These are phyloP conservation scores for Nemoura dubitans DNA, from an alignment of 2,888 invertebrate genomes.

Conservation along the genomic window DNA sequence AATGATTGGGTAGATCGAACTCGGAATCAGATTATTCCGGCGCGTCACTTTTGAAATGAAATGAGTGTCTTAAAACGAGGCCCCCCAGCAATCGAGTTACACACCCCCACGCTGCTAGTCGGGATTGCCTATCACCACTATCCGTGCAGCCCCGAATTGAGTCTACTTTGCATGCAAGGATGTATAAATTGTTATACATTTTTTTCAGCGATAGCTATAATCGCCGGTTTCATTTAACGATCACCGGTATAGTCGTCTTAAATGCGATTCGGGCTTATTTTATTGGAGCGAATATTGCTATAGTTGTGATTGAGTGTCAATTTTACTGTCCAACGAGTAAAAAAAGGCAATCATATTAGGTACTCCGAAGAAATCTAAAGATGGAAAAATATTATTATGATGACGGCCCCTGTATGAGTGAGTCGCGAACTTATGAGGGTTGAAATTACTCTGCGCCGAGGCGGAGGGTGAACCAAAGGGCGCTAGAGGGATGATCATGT, in stretches of 20 bases:
- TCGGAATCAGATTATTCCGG: conserved; percentile 19
- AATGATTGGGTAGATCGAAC: conserved; percentile 28
- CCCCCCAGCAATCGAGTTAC: neutral
- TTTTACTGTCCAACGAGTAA: conserved; percentile 35
- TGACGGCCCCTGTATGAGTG: conserved; percentile 1
- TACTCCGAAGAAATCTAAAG: conserved; percentile 29
- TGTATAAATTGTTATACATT: neutral
- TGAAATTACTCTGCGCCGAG: conserved; percentile 23
- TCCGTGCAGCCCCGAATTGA: neutral
- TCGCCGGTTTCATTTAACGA: neutral
- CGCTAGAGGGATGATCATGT: neutral
- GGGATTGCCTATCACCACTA: no score
- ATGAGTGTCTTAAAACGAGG: conserved; percentile 16
- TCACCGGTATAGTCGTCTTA: neutral
- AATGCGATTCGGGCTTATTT: neutral
- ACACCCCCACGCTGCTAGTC: no score
- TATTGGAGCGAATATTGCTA: neutral
- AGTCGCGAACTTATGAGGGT: conserved; percentile 29
- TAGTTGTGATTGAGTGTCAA: conserved; percentile 31
- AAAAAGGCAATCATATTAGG: conserved; percentile 32
- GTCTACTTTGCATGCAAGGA: neutral
- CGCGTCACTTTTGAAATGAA: conserved; percentile 3
- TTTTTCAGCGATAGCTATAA: neutral
- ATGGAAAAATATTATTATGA: conserved; percentile 42
- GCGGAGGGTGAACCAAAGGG: conserved; percentile 13